Evolutionary conservation across 2,113 vertebrate genomes (phyloP), one percentile per base, ranked within the genome.

Genomic region (Rhombomys opimus): DNA sequence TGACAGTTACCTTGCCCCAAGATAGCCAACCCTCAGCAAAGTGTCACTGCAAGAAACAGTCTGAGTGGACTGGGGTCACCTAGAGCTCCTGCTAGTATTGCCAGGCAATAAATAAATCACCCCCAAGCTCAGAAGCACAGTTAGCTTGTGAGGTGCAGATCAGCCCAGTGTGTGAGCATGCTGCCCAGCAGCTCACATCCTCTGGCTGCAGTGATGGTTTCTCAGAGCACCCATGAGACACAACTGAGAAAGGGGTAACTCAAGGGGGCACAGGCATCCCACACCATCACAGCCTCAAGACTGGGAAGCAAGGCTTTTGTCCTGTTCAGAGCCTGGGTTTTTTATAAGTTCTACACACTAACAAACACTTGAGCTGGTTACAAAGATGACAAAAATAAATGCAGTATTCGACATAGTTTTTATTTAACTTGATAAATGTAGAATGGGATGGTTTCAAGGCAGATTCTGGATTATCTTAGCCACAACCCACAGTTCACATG

Each of bases 401-500:
- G 73, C 96, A 97, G 96, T 92, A 95, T 96, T 94, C 97, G 84
- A 97, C 96, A 98, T 20, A 90, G 52, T 94, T 97, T 95, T 98
- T 68, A 98, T 98, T 97, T 98, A 97, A 98, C 97, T 97, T 96
- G 92, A 75, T 96, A 96, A 98, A 95, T 95, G 96, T 91, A 97
- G 96, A 97, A 94, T 78, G 95, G 89, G 96, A 95, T 73, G 63
- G 70, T 96, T 98, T 97, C 97, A 97, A 97, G 97, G 96, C 96
- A 98, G 96, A 96, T 90, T 97, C 95, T 97, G 85, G 92, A 97
- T 97, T 95, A 97, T 88, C 97, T 96, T 68, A 98, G 97, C 98
- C 96, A 98, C 96, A 98, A 97, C 96, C 96, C 97, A 97, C 78
- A 93, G 80, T 97, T 95, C 93, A 98, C 98, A 98, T 97, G 97